Evolutionary conservation across 2,797 vertebrate genomes (phyloP), one percentile per base, ranked within the genome.

Genomic region (Peromyscus nudipes): DNA sequence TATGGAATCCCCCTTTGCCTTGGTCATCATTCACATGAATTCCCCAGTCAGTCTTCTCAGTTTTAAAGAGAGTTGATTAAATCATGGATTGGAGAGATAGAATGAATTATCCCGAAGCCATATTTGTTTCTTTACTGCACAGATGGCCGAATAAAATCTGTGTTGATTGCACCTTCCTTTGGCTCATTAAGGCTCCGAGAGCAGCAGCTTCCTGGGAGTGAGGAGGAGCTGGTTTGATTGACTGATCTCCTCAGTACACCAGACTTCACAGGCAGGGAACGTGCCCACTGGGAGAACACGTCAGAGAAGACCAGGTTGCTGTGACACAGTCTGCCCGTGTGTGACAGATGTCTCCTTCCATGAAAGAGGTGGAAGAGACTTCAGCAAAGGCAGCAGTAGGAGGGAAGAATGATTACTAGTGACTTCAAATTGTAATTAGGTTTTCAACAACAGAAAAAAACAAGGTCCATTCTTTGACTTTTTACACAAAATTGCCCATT

Each of bases 131-230:
- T 84, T 46, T 11, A 25, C 46, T 21, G 89, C 79, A 67, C 97
- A 96, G 96, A 97, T 96, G 97, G 97, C 60, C 23, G 71, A 87
- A 79, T 46, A n/a, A 85, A 90, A 40, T 89, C 62, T 77, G 91
- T 89, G 85, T 65, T 76, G 82, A 95, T 52, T 10, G 76, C 92
- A 96, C 96, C 95, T 95, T 95, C 31, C 0, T 71, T 80, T 87
- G 40, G 65, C 52, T 46, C 27, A 25, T 2, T 7, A 37, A 87
- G 92, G n/a, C 40, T 89, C 60, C 1, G 31, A 29, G 19, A 55
- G 93, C 5, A 14, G 91, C 29, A 27, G 91, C 89, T 82, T 90
- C 80, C 87, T 37, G 67, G 92, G 91, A 4, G 0, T 14, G 79
- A 60, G 79, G 13, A 4, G 79, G 73, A 84, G 81, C 86, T 4